Percentiles rank a stretch among this genome's conserved stretches.
Conservation (phyloP, 2,888 invertebrate genomes). For the Eristalis arbustorum region DNA sequence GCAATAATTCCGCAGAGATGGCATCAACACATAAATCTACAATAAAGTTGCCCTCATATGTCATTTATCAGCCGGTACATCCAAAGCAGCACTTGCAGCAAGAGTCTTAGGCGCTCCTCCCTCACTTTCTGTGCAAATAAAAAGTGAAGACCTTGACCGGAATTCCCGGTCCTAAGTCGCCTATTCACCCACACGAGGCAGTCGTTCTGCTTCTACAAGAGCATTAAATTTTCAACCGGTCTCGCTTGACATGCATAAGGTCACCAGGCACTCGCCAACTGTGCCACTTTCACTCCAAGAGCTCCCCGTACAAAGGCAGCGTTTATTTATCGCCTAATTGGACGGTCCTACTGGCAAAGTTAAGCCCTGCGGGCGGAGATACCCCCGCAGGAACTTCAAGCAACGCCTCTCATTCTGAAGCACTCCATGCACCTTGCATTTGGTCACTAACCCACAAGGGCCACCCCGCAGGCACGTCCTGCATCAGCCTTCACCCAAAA, state of each 20-base stretch:
- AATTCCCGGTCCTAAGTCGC: neutral
- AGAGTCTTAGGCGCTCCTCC: too few relatives aligned
- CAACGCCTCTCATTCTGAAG: slow-evolving; percentile 30
- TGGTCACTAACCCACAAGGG: slow-evolving; percentile 61
- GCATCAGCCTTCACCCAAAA: slow-evolving; percentile 68
- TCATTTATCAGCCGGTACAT: too few relatives aligned
- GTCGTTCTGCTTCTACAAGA: neutral
- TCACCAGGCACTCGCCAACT: neutral
- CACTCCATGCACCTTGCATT: slow-evolving; percentile 16
- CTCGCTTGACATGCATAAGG: neutral
- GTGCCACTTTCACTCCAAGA: neutral
- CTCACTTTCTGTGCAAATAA: too few relatives aligned
- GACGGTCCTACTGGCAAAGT: slow-evolving; percentile 60
- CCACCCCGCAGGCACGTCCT: slow-evolving; percentile 65
- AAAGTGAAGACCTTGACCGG: neutral
- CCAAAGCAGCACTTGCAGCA: too few relatives aligned
- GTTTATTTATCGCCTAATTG: slow-evolving; percentile 61
- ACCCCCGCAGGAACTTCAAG: slow-evolving; percentile 7
- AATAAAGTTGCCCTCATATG: too few relatives aligned
- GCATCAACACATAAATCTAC: too few relatives aligned
- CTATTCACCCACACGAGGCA: too few relatives aligned
- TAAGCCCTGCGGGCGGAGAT: slow-evolving; percentile 43
- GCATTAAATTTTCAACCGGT: neutral
- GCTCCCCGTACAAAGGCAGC: neutral
- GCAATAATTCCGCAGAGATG: too few relatives aligned